Conservation (phyloP, 2,113 vertebrate species). For the Psilopogon haemacephalus region DNA sequence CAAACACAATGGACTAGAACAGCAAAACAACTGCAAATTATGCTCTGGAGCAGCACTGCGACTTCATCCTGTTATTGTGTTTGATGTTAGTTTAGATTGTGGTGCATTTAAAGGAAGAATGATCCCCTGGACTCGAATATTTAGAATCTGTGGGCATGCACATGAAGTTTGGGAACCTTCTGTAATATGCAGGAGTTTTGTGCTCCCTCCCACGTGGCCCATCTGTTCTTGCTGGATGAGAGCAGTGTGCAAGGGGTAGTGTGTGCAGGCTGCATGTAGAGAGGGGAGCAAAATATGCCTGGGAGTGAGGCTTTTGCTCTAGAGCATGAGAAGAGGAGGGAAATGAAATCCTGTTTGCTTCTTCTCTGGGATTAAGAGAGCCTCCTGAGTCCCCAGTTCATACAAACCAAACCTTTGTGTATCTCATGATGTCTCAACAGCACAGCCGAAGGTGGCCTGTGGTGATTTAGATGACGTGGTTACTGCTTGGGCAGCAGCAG, state of each 20-base stretch:
- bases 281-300: not conserved
- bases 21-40: not conserved
- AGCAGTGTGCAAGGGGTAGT: not conserved
- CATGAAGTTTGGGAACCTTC: conserved; percentile 45
- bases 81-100: not conserved
- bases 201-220: conserved; percentile 42
- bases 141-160: conserved; percentile 26
- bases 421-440: fast-evolving
- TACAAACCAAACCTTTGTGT: not conserved
- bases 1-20: not conserved
- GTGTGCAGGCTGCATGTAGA: not conserved
- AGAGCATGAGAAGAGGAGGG: not conserved
- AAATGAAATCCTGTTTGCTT: fast-evolving
- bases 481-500: not conserved
- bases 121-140: conserved; percentile 6
- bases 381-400: fast-evolving
- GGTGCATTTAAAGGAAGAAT: not conserved
- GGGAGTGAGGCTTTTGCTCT: not conserved
- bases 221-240: conserved; percentile 19
- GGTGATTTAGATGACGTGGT: not conserved
- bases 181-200: not conserved
- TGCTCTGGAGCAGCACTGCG: not conserved
- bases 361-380: not conserved
- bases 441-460: fast-evolving
- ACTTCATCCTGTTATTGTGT: not conserved